Conservation (phyloP, 2,888 invertebrate species). For the Microdon myrmicae region DNA sequence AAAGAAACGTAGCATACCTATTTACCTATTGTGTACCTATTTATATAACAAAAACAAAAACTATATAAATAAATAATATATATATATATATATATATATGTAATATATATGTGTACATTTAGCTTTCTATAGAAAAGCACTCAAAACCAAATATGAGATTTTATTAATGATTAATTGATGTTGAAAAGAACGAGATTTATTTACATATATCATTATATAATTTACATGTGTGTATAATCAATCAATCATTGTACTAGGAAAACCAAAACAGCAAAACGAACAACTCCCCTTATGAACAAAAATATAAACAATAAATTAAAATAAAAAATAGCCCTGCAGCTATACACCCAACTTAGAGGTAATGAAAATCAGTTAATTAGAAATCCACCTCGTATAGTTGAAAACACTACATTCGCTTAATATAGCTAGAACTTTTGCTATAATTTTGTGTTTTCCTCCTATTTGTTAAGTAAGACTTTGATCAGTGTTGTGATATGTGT, state of each 20-base stretch:
- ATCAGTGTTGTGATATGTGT: slow-evolving; percentile 49
- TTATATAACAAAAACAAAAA: slow-evolving; percentile 9
- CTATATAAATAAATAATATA: neutral
- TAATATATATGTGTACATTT: too few relatives aligned
- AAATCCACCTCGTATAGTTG: neutral
- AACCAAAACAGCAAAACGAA: slow-evolving; percentile 20
- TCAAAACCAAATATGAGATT: slow-evolving; percentile 7
- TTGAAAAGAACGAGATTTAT: slow-evolving; percentile 6
- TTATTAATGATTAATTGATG: slow-evolving; percentile 1
- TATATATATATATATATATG: neutral
- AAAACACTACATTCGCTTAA: neutral
- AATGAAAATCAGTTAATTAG: slow-evolving; percentile 10
- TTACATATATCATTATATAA: slow-evolving; percentile 21
- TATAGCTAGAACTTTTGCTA: neutral
- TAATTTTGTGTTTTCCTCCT: slow-evolving; percentile 8
- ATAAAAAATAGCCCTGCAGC: slow-evolving; percentile 57
- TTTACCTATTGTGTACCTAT: slow-evolving; percentile 47
- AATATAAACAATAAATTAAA: slow-evolving; percentile 10
- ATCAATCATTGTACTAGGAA: slow-evolving; percentile 2
- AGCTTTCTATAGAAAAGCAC: slow-evolving; percentile 31
- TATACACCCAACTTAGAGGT: slow-evolving; percentile 50
- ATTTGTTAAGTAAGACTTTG: slow-evolving; percentile 16
- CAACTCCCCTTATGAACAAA: slow-evolving; percentile 24
- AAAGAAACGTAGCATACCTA: slow-evolving; percentile 32
- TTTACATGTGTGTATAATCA: slow-evolving; percentile 15